Conservation (phyloP, 2,113 vertebrate species). For the Protobothrops flavoviridis region DNA sequence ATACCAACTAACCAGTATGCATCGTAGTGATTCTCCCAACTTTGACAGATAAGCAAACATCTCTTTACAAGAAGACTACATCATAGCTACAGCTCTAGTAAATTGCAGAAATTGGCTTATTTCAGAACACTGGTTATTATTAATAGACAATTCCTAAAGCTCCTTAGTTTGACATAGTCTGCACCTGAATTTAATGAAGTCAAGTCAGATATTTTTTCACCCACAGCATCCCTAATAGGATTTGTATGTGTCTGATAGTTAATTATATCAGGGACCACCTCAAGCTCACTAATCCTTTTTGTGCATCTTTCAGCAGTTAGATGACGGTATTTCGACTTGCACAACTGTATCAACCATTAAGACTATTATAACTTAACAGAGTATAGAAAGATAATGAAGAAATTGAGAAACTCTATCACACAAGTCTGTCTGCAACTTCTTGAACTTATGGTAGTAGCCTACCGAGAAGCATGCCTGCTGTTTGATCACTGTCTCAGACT, state of each 20-base stretch:
- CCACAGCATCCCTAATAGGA: slow-evolving; percentile 74
- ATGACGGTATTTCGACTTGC: slow-evolving; percentile 58
- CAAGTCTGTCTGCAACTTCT: neutral
- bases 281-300: slow-evolving; percentile 62
- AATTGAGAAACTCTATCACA: neutral
- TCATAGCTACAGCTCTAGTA: slow-evolving; percentile 71
- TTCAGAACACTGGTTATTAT: slow-evolving; percentile 67
- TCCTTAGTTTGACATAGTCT: slow-evolving; percentile 66
- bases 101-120: slow-evolving; percentile 72
- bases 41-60: slow-evolving; percentile 66
- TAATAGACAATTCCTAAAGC: slow-evolving; percentile 71
- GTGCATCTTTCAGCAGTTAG: slow-evolving; percentile 45
- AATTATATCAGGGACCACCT: slow-evolving; percentile 67
- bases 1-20: slow-evolving; percentile 67
- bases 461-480: neutral
- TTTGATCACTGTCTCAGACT: neutral
- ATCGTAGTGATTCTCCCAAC: slow-evolving; percentile 56
- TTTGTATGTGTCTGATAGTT: slow-evolving; percentile 67
- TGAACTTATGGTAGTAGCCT: neutral
- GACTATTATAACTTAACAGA: neutral
- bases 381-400: neutral
- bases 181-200: slow-evolving; percentile 71
- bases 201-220: slow-evolving; percentile 66
- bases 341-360: neutral
- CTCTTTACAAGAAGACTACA: slow-evolving; percentile 66